A percentile compares a stretch with the other conserved stretches of the same genome.
These are phyloP conservation scores for Oreochromis aureus DNA, from an alignment of 2,113 vertebrate genomes.

Conservation along the genomic window DNA sequence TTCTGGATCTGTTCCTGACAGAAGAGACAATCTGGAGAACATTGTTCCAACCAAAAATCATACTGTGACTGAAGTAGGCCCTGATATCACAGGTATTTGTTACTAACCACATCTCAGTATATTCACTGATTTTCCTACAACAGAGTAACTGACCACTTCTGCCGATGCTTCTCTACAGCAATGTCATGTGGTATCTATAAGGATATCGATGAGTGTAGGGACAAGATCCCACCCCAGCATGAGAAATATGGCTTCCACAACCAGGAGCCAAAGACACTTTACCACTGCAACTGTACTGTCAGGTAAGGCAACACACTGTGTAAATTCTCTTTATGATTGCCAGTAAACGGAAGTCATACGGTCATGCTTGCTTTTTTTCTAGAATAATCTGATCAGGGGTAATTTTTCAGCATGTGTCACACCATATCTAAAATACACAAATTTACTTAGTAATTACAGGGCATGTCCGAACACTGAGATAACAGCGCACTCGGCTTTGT, in stretches of 20 bases:
- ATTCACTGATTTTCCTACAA: not conserved
- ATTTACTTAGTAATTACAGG: not conserved
- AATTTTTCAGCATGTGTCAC: not conserved
- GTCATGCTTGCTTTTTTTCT: not conserved
- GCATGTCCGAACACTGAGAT: not conserved
- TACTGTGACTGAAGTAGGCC: not conserved
- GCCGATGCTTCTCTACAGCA: slow-evolving; percentile 11
- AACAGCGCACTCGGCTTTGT: not conserved
- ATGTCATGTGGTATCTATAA: slow-evolving; percentile 64
- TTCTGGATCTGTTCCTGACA: not conserved
- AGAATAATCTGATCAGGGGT: not conserved
- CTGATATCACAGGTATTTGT: slow-evolving; percentile 23
- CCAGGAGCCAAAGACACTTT: slow-evolving; percentile 48
- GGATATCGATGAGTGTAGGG: slow-evolving; percentile 65
- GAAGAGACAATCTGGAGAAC: not conserved
- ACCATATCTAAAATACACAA: not conserved
- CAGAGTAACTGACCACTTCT: too few species aligned
- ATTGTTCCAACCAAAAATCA: not conserved
- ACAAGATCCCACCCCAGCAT: slow-evolving; percentile 68
- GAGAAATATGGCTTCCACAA: slow-evolving; percentile 76
- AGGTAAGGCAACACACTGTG: slow-evolving; percentile 54
- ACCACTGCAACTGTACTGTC: slow-evolving; percentile 81
- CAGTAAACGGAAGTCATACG: not conserved
- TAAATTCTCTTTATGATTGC: not conserved
- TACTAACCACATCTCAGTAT: not conserved